These are phyloP conservation scores for Drosophila asahinai DNA, from an alignment of 1,140 invertebrate genomes.

Conservation along the genomic window DNA sequence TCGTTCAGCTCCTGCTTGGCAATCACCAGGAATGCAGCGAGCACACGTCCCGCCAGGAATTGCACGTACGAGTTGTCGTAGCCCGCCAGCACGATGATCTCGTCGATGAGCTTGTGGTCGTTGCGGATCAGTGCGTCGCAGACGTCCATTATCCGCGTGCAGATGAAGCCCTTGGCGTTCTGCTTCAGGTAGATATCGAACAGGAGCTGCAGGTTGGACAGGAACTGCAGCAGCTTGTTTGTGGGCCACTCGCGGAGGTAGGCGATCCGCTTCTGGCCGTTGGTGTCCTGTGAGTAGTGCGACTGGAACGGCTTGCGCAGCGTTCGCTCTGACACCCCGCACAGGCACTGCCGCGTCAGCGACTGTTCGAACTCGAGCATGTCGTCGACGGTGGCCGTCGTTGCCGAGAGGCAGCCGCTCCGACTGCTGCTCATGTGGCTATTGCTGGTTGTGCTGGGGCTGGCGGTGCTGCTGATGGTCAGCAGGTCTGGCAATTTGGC, in stretches of 20 bases:
- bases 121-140: constrained; percentile 92
- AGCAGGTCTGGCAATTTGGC: constrained; percentile 67
- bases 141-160: constrained; percentile 91
- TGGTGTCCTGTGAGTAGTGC: constrained; percentile 86
- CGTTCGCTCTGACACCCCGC: constrained; percentile 89
- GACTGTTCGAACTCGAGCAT: constrained; percentile 87
- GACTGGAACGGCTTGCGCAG: constrained; percentile 90
- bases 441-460: constrained; percentile 11
- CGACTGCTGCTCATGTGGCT: constrained; percentile 32
- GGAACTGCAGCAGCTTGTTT: constrained; percentile 90
- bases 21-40: constrained; percentile 93
- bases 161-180: constrained; percentile 92
- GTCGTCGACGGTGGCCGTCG: constrained; percentile 61
- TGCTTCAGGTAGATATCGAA: constrained; percentile 94
- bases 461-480: constrained; percentile 20
- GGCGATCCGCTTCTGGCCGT: constrained; percentile 86
- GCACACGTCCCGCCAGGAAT: constrained; percentile 91
- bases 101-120: constrained; percentile 92
- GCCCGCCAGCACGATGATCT: constrained; percentile 92
- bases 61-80: constrained; percentile 92
- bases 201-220: constrained; percentile 92
- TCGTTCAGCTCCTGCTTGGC: constrained; percentile 92
- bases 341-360: constrained; percentile 91
- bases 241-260: constrained; percentile 90
- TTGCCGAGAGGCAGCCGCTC: constrained; percentile 28